Conservation (phyloP, 2,888 invertebrate species). For the Protodeltote pygarga region DNA sequence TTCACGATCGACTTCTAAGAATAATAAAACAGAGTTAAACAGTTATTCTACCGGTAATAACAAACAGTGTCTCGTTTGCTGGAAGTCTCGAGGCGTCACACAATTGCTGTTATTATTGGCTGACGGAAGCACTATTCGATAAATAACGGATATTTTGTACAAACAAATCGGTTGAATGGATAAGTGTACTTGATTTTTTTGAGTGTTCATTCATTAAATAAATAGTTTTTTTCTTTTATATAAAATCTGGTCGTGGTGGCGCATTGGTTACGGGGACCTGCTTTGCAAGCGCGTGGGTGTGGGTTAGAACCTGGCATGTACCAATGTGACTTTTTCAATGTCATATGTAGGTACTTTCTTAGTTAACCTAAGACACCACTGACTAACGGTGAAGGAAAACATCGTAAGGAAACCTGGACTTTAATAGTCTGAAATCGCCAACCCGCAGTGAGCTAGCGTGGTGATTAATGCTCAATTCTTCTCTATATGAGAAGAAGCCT, state of each 20-base stretch:
- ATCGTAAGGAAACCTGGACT: no score
- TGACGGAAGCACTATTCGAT: conserved; percentile 33
- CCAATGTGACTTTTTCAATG: no score
- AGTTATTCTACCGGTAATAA: conserved; percentile 63
- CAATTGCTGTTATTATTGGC: conserved; percentile 62
- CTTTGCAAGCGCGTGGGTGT: not conserved
- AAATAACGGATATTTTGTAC: conserved; percentile 54
- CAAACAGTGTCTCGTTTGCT: conserved; percentile 54
- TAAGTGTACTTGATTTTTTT: no score
- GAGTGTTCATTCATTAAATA: not conserved
- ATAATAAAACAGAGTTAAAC: conserved; percentile 61
- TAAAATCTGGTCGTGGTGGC: not conserved
- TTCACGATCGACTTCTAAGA: conserved; percentile 32
- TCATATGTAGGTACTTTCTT: no score
- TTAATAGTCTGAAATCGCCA: no score
- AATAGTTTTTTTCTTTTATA: not conserved
- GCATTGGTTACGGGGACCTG: not conserved
- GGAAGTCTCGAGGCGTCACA: conserved; percentile 54
- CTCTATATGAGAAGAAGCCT: no score
- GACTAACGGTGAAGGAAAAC: no score
- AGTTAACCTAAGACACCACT: no score
- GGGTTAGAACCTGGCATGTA: no score
- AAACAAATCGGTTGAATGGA: conserved; percentile 47
- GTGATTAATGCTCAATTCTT: no score
- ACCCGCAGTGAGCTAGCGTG: no score